Conservation (phyloP, 2,888 invertebrate species). For the Dascillus cervinus region DNA sequence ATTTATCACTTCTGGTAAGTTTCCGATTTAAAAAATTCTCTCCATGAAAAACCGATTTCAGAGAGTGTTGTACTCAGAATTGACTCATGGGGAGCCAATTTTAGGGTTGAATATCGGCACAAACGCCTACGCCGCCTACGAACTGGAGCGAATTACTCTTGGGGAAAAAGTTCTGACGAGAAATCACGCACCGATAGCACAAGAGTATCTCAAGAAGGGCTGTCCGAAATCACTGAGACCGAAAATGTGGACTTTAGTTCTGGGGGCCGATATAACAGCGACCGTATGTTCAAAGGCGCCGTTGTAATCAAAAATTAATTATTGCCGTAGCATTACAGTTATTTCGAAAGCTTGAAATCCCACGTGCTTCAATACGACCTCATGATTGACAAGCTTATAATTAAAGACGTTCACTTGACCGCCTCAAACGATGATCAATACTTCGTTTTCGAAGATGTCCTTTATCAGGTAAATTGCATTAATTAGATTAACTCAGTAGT, state of each 20-base stretch:
- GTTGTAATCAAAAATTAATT: no score
- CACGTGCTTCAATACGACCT: slow-evolving; percentile 82
- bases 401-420: slow-evolving; percentile 92
- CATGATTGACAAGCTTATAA: slow-evolving; percentile 88
- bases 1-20: slow-evolving; percentile 73
- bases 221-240: slow-evolving; percentile 73
- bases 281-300: slow-evolving; percentile 56
- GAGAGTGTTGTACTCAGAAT: slow-evolving; percentile 64
- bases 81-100: slow-evolving; percentile 70
- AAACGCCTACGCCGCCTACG: slow-evolving; percentile 53
- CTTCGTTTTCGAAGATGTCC: slow-evolving; percentile 93
- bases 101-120: slow-evolving; percentile 59
- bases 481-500: no score
- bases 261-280: slow-evolving; percentile 68
- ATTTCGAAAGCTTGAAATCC: slow-evolving; percentile 74
- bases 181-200: slow-evolving; percentile 79
- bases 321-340: slow-evolving; percentile 66
- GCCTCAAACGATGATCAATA: slow-evolving; percentile 97
- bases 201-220: slow-evolving; percentile 83
- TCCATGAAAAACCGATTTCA: slow-evolving; percentile 28
- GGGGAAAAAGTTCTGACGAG: slow-evolving; percentile 70
- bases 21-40: slow-evolving; percentile 3
- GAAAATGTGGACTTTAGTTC: slow-evolving; percentile 76
- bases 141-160: slow-evolving; percentile 62
- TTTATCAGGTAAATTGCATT: slow-evolving; percentile 88